Evolutionary conservation across 1,140 invertebrate species (phyloP).

Genomic region (Trichomalopsis sarcophagae): DNA sequence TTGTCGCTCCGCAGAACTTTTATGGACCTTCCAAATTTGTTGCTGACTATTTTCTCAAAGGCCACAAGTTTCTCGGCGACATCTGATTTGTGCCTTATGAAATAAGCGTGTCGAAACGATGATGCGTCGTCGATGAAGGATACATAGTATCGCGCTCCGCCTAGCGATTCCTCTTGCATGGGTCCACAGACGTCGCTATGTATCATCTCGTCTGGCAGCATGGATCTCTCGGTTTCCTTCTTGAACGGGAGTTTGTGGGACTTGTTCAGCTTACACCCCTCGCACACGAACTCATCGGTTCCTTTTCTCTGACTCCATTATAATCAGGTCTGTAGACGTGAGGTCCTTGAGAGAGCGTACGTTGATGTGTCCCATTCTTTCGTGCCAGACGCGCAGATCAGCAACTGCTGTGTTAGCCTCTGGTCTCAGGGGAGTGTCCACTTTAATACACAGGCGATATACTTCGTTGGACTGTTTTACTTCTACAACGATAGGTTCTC

Average conservation of each 20-base stretch:
- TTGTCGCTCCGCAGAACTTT: neutral
- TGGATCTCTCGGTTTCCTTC: neutral
- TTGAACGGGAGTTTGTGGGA: conserved; percentile 2
- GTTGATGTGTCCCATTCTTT: neutral
- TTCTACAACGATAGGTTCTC: neutral
- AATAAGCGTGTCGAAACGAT: neutral
- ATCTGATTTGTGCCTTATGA: neutral
- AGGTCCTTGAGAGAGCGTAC: neutral
- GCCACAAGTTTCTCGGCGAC: neutral
- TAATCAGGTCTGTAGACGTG: neutral
- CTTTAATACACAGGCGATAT: neutral
- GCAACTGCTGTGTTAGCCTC: neutral
- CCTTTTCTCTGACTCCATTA: neutral
- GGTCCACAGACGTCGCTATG: neutral
- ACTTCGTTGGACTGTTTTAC: neutral
- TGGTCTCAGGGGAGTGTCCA: neutral
- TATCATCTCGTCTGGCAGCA: neutral
- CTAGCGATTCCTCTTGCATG: neutral
- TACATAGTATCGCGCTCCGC: neutral
- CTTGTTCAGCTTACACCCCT: neutral
- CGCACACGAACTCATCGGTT: neutral
- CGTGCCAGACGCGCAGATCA: neutral
- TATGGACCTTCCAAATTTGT: neutral
- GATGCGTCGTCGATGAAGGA: neutral
- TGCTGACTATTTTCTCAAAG: neutral